These are phyloP conservation scores for Fundulus diaphanus DNA, from an alignment of 2,797 vertebrate species.

Conservation along the genomic window DNA sequence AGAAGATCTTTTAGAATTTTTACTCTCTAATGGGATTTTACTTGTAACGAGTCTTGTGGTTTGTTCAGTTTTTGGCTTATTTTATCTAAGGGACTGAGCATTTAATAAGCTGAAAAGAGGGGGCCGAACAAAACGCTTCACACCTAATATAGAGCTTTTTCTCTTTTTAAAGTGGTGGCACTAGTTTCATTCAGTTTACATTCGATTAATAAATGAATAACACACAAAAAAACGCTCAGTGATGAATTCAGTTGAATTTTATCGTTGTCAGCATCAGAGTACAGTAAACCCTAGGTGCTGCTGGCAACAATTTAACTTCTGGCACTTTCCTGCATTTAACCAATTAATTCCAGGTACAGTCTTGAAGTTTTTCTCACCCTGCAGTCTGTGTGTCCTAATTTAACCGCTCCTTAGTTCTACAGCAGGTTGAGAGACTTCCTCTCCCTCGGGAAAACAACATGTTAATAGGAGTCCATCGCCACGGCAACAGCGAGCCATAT, in stretches of 20 bases:
- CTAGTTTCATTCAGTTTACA: background rate
- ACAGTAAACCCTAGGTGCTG: constrained; percentile 19
- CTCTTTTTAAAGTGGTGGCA: background rate
- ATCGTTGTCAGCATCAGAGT: background rate
- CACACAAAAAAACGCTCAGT: background rate
- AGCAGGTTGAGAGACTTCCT: constrained; percentile 66
- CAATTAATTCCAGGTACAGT: constrained; percentile 41
- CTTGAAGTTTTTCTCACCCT: constrained; percentile 41
- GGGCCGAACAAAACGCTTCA: background rate
- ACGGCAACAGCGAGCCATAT: constrained; percentile 67
- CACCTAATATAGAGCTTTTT: background rate
- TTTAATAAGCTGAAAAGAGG: background rate
- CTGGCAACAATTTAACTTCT: constrained; percentile 55
- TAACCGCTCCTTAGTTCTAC: constrained; percentile 58
- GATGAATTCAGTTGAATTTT: background rate
- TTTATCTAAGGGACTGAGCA: background rate
- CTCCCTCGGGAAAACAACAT: constrained; percentile 63
- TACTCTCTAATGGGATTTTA: constrained; percentile 20
- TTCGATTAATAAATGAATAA: background rate
- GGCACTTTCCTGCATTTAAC: constrained; percentile 42
- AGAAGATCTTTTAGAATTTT: constrained; percentile 7
- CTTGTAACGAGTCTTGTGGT: constrained; percentile 5
- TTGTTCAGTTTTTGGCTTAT: background rate
- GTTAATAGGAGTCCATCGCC: constrained; percentile 73
- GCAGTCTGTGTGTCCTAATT: constrained; percentile 53